Conservation (phyloP, 2,888 invertebrate species). For the Acrocyrtus sp. region DNA sequence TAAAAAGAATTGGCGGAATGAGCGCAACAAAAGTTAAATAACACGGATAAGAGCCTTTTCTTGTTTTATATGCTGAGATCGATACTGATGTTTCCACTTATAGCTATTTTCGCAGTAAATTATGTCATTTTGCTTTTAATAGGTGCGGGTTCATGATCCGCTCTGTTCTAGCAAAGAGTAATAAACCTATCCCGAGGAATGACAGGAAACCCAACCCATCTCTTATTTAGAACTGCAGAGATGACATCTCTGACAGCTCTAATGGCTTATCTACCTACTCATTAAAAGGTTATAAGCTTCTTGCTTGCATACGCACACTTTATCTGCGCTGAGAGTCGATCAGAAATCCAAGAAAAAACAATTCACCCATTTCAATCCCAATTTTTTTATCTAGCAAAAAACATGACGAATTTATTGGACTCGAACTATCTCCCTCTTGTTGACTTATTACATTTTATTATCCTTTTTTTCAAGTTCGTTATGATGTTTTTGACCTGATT, state of each 20-base stretch:
- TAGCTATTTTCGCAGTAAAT: background rate
- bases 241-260: slow-evolving; percentile 38
- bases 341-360: background rate
- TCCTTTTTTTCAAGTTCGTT: too few species aligned
- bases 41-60: too few species aligned
- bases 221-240: slow-evolving; percentile 1
- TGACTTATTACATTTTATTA: background rate
- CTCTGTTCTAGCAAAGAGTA: slow-evolving; percentile 32
- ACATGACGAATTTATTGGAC: background rate
- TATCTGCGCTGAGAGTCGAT: too few species aligned
- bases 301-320: too few species aligned
- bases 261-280: background rate
- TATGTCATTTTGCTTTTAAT: background rate
- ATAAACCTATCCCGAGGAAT: slow-evolving; percentile 33
- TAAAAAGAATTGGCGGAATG: too few species aligned
- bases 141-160: slow-evolving; percentile 11
- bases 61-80: background rate
- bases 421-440: slow-evolving; percentile 1
- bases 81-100: background rate
- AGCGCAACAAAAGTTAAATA: background rate
- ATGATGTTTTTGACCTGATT: slow-evolving; percentile 31
- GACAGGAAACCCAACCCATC: slow-evolving; percentile 45
- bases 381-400: background rate
- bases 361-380: background rate
- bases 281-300: background rate